Evolutionary conservation across 1,140 invertebrate species (phyloP), one percentile per base, ranked within the genome.

Genomic region (Drosophila ananassae): DNA sequence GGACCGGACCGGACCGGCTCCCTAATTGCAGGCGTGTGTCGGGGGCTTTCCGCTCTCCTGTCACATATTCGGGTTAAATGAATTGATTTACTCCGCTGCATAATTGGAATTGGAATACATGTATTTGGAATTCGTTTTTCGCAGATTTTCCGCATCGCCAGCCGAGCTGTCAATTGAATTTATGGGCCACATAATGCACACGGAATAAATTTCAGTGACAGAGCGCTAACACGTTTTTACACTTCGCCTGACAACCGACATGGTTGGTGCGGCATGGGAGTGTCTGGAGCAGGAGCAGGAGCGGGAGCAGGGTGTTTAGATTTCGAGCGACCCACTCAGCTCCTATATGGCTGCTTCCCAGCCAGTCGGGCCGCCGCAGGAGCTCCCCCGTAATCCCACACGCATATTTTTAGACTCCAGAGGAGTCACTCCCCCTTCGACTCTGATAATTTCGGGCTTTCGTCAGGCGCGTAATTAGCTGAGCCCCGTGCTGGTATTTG

Each of bases 101-200:
- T 28, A 28, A 28, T 28, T 28, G 25, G 25, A 17, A 17, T 17
- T 17, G 17, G 17, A 28, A 28, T 28, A 1, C 25, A 28, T 25
- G 34, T 44, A 22, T 54, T 39, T 44, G 2, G 1, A 39, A 24
- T 71, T 37, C n/a, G 4, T 12, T 22, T 72, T 68, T 54, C 8
- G 9, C 67, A 56, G 44, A 55, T 74, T 73, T 74, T 57, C 46
- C 72, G 46, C 67, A 30, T 73, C 51, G 21, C 52, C 39, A 9
- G 2, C 13, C 6, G 25, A 24, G 6, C 41, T 54, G 66, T 63
- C 66, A 69, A 28, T 63, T 37, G 30, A 63, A 37, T 37, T 37
- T 37, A 37, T 37, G 34, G 34, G 9, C 34, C 34, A 37, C 32
- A 32, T 25, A 48, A 46, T 32, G 32, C 47, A 51, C 25, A 50